Evolutionary conservation across 2,888 invertebrate species (phyloP), one percentile per base, ranked within the genome.

Genomic region (Stenodera caucasica): DNA sequence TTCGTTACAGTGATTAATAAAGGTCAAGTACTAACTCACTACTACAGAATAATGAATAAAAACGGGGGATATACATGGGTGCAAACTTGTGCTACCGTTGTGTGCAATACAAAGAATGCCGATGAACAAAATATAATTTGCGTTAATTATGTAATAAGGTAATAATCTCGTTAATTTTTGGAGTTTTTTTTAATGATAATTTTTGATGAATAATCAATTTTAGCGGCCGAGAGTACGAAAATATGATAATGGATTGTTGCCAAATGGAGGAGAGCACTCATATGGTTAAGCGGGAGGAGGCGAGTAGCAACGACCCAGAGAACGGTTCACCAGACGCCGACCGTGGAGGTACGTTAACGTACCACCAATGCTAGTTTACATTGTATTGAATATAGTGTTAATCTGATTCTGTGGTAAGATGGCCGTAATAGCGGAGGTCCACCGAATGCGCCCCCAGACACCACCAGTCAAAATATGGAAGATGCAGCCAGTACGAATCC

Each of bases 71-170:
- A 91, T 82, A 94, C 96, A 56, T 98, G 97, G 97, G 82, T 98
- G 75, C 97, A 97, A 82, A 96, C 95, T 0, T 98, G 97, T 80
- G 97, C 97, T 61, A 98, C 97, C 0, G 94, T 97, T 49, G 93
- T 98, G 59, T 96, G 95, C 82, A 96, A 91, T 77, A 90, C 93
- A 55, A 98, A 97, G 82, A 96, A 96, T 76, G 92, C 94, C 6
- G 97, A 98, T 66, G 97, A 98, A 78, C 96, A 97, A 81, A 97
- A 95, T 77, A 95, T 98, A 72, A 96, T 98, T 69, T 96, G 96
- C 78, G 96, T 98, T 75, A 96, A 97, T 83, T 97, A 97, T 81
- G 94, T 98, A 66, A 91, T 98, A 76, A 96, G 95, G 96, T 96
- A 82, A 76, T 77, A 73, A 75, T 74, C 74, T 76, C 69, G 74